Evolutionary conservation across 2,113 vertebrate genomes (phyloP).

Genomic region (Australoheros scitulus): DNA sequence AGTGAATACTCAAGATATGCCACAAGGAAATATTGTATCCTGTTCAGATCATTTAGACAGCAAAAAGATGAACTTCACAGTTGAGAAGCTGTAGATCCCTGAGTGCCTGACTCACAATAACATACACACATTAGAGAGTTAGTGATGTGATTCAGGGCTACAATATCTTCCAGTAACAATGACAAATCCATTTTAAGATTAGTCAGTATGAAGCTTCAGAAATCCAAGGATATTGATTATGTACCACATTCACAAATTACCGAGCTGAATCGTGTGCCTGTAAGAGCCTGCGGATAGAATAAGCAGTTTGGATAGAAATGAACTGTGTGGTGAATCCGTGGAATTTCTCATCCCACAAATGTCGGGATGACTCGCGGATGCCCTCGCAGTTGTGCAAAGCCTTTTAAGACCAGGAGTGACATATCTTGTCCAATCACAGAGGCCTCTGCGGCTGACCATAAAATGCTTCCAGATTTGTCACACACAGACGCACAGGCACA

Average conservation of each 20-base stretch:
- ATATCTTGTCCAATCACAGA: conserved; percentile 78
- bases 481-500: conserved; percentile 62
- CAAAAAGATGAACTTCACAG: conserved; percentile 12
- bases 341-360: conserved; percentile 70
- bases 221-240: conserved; percentile 59
- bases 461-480: conserved; percentile 84
- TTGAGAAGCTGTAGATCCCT: not conserved
- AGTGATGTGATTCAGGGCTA: conserved; percentile 39
- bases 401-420: conserved; percentile 78
- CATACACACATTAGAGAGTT: conserved; percentile 30
- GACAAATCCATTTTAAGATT: conserved; percentile 59
- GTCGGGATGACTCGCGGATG: conserved; percentile 72
- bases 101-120: conserved; percentile 15
- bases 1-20: not conserved
- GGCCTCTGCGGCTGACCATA: conserved; percentile 77
- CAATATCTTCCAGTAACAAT: conserved; percentile 26
- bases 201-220: conserved; percentile 46
- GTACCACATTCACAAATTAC: conserved; percentile 64
- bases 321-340: conserved; percentile 59
- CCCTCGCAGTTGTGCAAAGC: conserved; percentile 73
- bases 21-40: not conserved
- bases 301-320: conserved; percentile 63
- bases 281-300: conserved; percentile 51
- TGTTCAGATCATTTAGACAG: conserved; percentile 14
- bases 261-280: conserved; percentile 56